Conservation (phyloP, 2,888 invertebrate genomes). For the Linnaemya tessellans region DNA sequence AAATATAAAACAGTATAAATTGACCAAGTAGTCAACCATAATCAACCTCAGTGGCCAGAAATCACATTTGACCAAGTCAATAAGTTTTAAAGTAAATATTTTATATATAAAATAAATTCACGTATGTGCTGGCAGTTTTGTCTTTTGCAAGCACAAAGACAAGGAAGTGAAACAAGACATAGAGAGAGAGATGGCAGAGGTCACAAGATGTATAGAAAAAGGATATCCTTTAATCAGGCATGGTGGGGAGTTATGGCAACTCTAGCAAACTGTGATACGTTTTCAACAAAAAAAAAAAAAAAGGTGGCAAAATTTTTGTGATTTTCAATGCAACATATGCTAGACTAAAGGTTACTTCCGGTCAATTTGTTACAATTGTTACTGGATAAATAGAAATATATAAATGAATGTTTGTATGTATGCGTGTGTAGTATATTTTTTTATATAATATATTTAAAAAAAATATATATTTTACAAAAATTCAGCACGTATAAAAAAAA, state of each 20-base stretch:
- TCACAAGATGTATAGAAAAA: slow-evolving; percentile 35
- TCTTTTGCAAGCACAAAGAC: neutral
- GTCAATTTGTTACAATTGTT: slow-evolving; percentile 72
- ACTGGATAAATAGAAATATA: slow-evolving; percentile 10
- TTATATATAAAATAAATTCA: slow-evolving; percentile 53
- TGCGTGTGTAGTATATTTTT: neutral
- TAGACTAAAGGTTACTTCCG: slow-evolving; percentile 72
- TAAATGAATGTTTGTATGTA: neutral
- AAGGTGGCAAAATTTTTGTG: slow-evolving; percentile 62
- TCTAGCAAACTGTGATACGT: slow-evolving; percentile 50
- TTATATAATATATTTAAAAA: slow-evolving; percentile 45
- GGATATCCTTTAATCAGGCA: slow-evolving; percentile 68
- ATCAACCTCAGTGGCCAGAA: slow-evolving; percentile 81
- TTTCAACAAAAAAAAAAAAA: slow-evolving; percentile 35
- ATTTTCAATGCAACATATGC: slow-evolving; percentile 70
- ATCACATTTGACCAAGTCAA: slow-evolving; percentile 78
- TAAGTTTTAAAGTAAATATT: slow-evolving; percentile 71
- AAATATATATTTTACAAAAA: slow-evolving; percentile 52
- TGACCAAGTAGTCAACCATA: slow-evolving; percentile 77
- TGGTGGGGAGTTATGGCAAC: slow-evolving; percentile 48
- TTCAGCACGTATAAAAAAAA: slow-evolving; percentile 60
- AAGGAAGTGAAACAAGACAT: neutral
- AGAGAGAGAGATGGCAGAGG: neutral
- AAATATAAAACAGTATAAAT: slow-evolving; percentile 53
- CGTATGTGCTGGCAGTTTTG: slow-evolving; percentile 13